A percentile compares a stretch with the other conserved stretches of the same genome.
phyloP scores from a whole-genome alignment of 2,888 invertebrate species.

The Melanargia galathea region DNA sequence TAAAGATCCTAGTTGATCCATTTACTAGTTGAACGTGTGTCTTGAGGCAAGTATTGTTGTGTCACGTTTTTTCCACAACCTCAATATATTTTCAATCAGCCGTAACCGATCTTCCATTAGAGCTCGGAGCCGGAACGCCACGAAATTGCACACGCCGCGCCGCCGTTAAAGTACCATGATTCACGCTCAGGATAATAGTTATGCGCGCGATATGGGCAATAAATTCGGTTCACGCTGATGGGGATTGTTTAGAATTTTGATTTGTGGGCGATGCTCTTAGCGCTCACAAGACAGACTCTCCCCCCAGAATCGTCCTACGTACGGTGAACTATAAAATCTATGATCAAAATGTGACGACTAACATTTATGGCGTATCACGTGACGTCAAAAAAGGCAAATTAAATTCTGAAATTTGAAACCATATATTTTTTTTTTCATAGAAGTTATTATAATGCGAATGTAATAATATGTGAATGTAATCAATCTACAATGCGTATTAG shows the following conservation, averaged over 20 bases:
- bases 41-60: background rate
- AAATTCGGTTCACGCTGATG: slow-evolving; percentile 66
- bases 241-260: slow-evolving; percentile 48
- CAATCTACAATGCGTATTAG: too few relatives aligned
- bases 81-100: slow-evolving; percentile 29
- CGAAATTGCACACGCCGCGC: slow-evolving; percentile 53
- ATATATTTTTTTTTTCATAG: too few relatives aligned
- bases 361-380: too few relatives aligned
- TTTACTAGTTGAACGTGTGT: background rate
- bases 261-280: slow-evolving; percentile 45
- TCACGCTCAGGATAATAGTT: slow-evolving; percentile 57
- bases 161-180: slow-evolving; percentile 49
- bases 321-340: background rate
- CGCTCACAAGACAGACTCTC: too few relatives aligned
- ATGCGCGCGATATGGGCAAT: slow-evolving; percentile 67
- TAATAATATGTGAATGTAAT: too few relatives aligned
- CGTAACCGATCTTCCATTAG: slow-evolving; percentile 46
- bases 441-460: too few relatives aligned
- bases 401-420: too few relatives aligned
- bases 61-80: slow-evolving; percentile 12
- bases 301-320: too few relatives aligned
- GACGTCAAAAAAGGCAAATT: too few relatives aligned
- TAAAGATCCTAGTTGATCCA: slow-evolving; percentile 1
- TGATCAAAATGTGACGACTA: too few relatives aligned
- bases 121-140: slow-evolving; percentile 61